Percentiles rank a stretch among this genome's conserved stretches.
These are phyloP conservation scores for Drepana arcuata DNA, from an alignment of 1,140 invertebrate genomes.

Conservation along the genomic window DNA sequence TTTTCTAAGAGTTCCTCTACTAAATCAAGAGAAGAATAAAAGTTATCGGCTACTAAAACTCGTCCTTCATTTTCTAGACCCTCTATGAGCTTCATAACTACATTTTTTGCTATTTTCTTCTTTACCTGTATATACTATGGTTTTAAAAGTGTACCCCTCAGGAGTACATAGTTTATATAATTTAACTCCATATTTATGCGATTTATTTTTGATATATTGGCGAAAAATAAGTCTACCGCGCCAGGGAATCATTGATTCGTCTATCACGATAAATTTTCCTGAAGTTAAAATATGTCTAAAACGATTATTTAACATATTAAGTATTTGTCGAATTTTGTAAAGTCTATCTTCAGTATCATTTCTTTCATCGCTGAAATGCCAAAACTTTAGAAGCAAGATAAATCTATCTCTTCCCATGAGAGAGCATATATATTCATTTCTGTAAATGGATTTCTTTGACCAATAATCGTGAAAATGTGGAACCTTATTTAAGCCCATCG, in stretches of 20 bases:
- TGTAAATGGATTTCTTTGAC: constrained; percentile 10
- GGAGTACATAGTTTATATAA: constrained; percentile 44
- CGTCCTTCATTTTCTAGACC: constrained; percentile 4
- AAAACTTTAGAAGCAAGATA: constrained; percentile 12
- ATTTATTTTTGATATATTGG: constrained; percentile 51
- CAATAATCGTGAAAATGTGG: constrained; percentile 15
- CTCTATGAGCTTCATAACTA: constrained; percentile 2
- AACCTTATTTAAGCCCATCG: constrained; percentile 14
- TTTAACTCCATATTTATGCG: constrained; percentile 55
- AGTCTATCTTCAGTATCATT: constrained; percentile 23
- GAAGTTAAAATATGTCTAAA: constrained; percentile 35
- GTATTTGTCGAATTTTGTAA: constrained; percentile 33
- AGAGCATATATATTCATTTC: constrained; percentile 16
- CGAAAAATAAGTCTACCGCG: constrained; percentile 40
- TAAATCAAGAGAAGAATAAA: constrained; percentile 10
- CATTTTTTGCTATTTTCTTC: constrained; percentile 9
- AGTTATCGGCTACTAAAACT: constrained; percentile 12
- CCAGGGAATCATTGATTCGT: constrained; percentile 55
- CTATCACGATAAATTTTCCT: constrained; percentile 33
- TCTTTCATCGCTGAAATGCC: constrained; percentile 12
- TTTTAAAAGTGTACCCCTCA: constrained; percentile 39
- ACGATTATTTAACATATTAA: constrained; percentile 21
- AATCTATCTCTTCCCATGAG: constrained; percentile 26
- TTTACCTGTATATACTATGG: constrained; percentile 12
- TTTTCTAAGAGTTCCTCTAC: constrained; percentile 9